Base-by-base conservation (phyloP, 2,113 vertebrate genomes). In the Eptatretus burgeri region DNA sequence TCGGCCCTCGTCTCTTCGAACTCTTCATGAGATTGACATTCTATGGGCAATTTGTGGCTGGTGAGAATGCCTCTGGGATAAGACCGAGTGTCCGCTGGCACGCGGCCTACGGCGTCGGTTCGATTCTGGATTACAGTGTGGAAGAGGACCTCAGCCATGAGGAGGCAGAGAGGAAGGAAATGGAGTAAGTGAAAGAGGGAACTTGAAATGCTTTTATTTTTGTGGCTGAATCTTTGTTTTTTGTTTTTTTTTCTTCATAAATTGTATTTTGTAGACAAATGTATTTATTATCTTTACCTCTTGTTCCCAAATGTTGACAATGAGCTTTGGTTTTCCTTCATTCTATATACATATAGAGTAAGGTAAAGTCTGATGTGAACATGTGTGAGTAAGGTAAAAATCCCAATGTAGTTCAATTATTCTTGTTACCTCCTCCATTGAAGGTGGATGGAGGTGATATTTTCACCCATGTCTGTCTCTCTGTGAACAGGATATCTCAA, bases 31-130 rank as follows among this genome's bases (percentile, higher is more conserved):
- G 86, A 76, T 74, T 83, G 77, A 86, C 85, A 1, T 84, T 93
- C 74, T 95, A 91, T 1, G 83, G 85, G 13, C 85, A 93, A 69
- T 91, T 93, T 74, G 85, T 91, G 67, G 88, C 82, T 0, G 83
- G 87, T 0, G 83, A 95, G 70, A 79, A 95, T 73, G 82, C 83
- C 65, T 68, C 77, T 52, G 71, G 78, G 69, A 89, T 93, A 69
- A 75, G 71, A 64, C 81, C 85, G 1, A 70, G 93, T 65, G 75
- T 93, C 63, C 76, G 66, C 68, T 81, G 73, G 72, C 81, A 93
- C 68, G 74, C 64, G 63, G 72, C 80, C 0, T 85, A 79, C 1
- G 85, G 87, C 0, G 81, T 93, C 5, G 82, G 88, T 51, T 80
- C 81, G 1, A 77, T 93, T 60, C 74, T 93, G 68, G 85, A 89